These are phyloP conservation scores for Notodonta ziczac DNA, from an alignment of 2,888 invertebrate species.

Conservation along the genomic window DNA sequence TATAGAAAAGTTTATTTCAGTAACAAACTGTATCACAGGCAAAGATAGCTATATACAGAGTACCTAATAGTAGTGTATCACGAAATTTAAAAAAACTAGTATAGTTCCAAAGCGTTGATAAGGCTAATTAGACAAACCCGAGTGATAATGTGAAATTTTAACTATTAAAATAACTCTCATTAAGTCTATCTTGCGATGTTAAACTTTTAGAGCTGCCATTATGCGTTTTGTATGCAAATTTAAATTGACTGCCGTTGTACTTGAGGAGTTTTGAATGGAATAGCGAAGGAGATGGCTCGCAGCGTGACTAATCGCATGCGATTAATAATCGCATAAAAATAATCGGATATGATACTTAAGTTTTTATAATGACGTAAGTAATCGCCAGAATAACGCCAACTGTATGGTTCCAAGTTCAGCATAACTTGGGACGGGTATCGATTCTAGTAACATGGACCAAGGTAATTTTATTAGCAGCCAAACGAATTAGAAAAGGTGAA, in stretches of 20 bases:
- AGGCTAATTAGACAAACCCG: background rate
- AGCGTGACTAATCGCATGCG: background rate
- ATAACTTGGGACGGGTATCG: too few species aligned
- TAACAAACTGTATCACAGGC: too few species aligned
- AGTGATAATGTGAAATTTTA: slow-evolving; percentile 19
- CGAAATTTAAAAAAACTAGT: background rate
- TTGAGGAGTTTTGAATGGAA: slow-evolving; percentile 24
- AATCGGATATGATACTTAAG: background rate
- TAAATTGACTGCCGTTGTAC: slow-evolving; percentile 48
- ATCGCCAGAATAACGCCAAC: too few species aligned
- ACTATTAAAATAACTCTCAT: slow-evolving; percentile 39
- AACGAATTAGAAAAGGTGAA: too few species aligned
- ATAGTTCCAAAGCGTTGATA: slow-evolving; percentile 1
- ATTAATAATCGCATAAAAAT: slow-evolving; percentile 2
- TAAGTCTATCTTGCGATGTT: slow-evolving; percentile 38
- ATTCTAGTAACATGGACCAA: too few species aligned
- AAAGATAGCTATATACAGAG: too few species aligned
- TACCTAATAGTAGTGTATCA: too few species aligned
- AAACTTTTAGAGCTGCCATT: slow-evolving; percentile 52
- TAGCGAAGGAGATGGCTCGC: slow-evolving; percentile 7
- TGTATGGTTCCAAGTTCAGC: too few species aligned
- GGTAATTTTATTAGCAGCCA: too few species aligned
- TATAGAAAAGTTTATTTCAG: background rate
- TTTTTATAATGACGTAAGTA: too few species aligned
- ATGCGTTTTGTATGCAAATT: slow-evolving; percentile 60